Percentiles rank a stretch among this genome's conserved stretches.
These are phyloP conservation scores for Aulostomus chinensis DNA, from an alignment of 2,797 vertebrate species.

Conservation along the genomic window DNA sequence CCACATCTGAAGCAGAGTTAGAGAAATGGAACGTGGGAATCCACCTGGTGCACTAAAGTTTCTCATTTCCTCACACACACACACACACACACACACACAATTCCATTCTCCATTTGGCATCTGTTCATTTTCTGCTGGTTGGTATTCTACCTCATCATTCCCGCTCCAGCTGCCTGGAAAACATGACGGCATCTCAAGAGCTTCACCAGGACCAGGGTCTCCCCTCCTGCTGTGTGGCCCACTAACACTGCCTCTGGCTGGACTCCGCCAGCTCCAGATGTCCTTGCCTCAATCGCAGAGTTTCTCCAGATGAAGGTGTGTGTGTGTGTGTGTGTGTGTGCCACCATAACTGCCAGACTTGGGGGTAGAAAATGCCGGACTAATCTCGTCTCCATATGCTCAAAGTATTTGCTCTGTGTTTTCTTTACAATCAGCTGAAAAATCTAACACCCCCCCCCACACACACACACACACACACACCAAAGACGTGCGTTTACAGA, in stretches of 20 bases:
- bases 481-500: conserved; percentile 12
- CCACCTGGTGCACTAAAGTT: conserved; percentile 39
- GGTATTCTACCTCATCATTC: conserved; percentile 15
- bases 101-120: conserved; percentile 38
- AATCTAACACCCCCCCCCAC: too few relatives aligned
- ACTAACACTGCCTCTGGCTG: conserved; percentile 32
- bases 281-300: conserved; percentile 28
- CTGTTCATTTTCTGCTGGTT: conserved; percentile 45
- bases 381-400: conserved; percentile 55
- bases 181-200: conserved; percentile 57
- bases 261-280: conserved; percentile 54
- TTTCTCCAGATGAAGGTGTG: conserved; percentile 12
- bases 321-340: conserved; percentile 7
- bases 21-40: conserved; percentile 1
- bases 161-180: conserved; percentile 65
- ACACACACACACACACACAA: conserved; percentile 6
- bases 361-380: conserved; percentile 53
- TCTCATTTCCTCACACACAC: conserved; percentile 30
- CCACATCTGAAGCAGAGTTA: not conserved
- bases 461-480: conserved; percentile 11
- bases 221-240: conserved; percentile 49
- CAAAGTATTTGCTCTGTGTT: not conserved
- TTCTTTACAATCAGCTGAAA: conserved; percentile 28
- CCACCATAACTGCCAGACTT: conserved; percentile 37
- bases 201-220: conserved; percentile 36